These are phyloP conservation scores for Sarcophilus harrisii DNA, from an alignment of 2,797 vertebrate genomes.

Conservation along the genomic window DNA sequence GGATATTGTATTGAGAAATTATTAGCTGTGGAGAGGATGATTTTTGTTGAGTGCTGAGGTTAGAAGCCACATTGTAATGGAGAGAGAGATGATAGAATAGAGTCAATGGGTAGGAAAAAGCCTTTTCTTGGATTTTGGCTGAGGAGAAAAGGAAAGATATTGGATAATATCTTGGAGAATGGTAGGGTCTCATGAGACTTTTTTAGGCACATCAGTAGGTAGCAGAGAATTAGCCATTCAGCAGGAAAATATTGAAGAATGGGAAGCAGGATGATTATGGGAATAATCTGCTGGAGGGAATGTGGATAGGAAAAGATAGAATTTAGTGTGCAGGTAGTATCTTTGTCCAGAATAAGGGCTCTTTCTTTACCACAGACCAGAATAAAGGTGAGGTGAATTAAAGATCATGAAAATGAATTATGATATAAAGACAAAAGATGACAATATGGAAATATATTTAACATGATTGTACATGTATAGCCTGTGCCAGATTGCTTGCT, in stretches of 20 bases:
- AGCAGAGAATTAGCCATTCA: neutral
- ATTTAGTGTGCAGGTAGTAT: neutral
- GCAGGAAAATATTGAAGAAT: too few species aligned
- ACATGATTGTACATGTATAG: too few species aligned
- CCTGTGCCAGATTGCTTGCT: too few species aligned
- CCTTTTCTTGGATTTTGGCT: neutral
- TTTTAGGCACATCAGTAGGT: neutral
- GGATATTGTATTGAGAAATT: neutral
- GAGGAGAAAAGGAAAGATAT: neutral
- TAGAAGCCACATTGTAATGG: neutral
- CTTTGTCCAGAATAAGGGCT: neutral
- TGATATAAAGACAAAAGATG: neutral
- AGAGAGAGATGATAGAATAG: neutral
- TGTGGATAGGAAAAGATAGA: neutral
- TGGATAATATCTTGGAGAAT: neutral
- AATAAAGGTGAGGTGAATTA: neutral
- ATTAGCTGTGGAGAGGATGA: neutral
- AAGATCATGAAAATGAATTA: neutral
- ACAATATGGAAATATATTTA: too few species aligned
- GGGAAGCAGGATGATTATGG: neutral
- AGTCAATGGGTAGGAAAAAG: neutral
- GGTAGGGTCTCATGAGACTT: neutral
- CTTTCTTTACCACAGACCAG: neutral
- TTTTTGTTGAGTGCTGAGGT: neutral
- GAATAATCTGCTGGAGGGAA: neutral